A percentile compares a stretch with the other conserved stretches of the same genome.
phyloP scores from a whole-genome alignment of 2,888 invertebrate genomes.

The Aleiodes leptofemur region DNA sequence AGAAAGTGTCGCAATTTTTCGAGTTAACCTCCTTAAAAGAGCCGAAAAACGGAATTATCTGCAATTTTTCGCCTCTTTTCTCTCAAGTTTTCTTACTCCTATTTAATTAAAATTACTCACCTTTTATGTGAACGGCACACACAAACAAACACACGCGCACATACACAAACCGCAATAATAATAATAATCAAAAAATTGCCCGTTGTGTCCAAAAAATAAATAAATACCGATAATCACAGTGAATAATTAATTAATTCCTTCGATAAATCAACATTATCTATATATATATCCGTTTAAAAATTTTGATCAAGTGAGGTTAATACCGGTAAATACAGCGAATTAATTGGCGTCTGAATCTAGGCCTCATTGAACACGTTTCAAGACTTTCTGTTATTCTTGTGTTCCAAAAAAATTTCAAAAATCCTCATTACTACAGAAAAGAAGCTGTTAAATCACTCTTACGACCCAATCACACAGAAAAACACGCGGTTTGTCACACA shows the following conservation, averaged over 20 bases:
- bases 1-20: too few species aligned
- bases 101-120: background rate
- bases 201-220: too few species aligned
- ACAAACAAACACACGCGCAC: too few species aligned
- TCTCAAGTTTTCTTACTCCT: too few species aligned
- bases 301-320: constrained; percentile 16
- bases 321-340: background rate
- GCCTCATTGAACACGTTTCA: background rate
- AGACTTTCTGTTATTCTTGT: background rate
- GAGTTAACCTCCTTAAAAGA: too few species aligned
- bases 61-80: too few species aligned
- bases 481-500: background rate
- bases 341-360: background rate
- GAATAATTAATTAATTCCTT: background rate
- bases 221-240: background rate
- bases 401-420: background rate
- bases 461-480: background rate
- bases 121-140: background rate
- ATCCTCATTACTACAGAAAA: background rate
- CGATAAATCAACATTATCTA: background rate
- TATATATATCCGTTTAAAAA: background rate
- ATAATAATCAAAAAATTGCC: background rate
- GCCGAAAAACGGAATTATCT: too few species aligned
- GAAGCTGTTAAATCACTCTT: too few species aligned
- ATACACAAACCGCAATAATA: background rate